A percentile compares a stretch with the other conserved stretches of the same genome.
These are phyloP conservation scores for Caenorhabditis tropicalis DNA, from an alignment of 1,140 invertebrate genomes.

Conservation along the genomic window DNA sequence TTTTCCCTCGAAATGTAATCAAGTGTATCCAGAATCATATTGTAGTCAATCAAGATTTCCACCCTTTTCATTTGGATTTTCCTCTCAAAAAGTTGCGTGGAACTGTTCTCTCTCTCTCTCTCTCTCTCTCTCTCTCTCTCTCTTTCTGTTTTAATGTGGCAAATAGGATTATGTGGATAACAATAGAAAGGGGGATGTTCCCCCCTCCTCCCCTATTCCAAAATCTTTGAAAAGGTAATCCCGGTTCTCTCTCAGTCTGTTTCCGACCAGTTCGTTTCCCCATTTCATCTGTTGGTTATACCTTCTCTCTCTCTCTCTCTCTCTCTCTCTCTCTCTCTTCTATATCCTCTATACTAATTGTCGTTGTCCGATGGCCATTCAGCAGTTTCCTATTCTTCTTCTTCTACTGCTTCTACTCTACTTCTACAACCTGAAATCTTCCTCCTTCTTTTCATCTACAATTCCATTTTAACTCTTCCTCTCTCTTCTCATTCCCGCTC, in stretches of 20 bases:
- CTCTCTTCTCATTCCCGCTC: background rate
- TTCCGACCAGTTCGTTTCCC: conserved; percentile 4
- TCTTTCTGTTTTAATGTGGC: background rate
- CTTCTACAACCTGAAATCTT: background rate
- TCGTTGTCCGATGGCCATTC: conserved; percentile 23
- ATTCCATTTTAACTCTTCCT: background rate
- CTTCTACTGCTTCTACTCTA: background rate
- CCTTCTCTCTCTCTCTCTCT: background rate
- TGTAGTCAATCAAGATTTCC: no score
- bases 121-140: background rate
- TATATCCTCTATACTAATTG: conserved; percentile 3
- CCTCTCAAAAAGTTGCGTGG: background rate
- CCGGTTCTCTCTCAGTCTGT: background rate
- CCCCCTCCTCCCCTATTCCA: background rate
- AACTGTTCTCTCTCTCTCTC: background rate
- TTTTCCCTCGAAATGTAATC: no score
- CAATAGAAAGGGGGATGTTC: background rate
- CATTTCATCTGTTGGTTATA: background rate
- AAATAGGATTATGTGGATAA: conserved; percentile 25
- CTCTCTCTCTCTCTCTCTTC: background rate
- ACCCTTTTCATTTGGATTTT: no score
- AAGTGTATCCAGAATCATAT: no score
- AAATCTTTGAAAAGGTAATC: conserved; percentile 41
- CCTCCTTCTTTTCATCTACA: background rate
- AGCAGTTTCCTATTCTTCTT: background rate